Conservation (phyloP, 2,113 vertebrate genomes). For the Leptobrachium ailaonicum region DNA sequence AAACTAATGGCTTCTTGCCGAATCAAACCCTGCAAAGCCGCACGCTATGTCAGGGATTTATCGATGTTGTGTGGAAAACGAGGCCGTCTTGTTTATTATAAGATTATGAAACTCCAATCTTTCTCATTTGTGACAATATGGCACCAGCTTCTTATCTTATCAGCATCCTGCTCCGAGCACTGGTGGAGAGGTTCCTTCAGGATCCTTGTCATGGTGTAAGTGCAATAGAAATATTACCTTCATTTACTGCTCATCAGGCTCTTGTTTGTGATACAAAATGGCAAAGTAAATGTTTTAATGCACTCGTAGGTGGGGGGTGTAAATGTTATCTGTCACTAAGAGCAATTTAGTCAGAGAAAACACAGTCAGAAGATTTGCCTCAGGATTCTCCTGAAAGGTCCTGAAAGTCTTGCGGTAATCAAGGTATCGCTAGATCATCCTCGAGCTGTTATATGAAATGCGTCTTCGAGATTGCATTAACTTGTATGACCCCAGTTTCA, state of each 20-base stretch:
- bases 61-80: background rate
- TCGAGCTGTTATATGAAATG: background rate
- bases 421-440: background rate
- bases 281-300: conserved; percentile 11
- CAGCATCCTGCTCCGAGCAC: background rate
- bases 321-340: background rate
- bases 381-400: conserved; percentile 2
- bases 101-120: background rate
- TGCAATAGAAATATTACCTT: background rate
- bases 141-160: background rate
- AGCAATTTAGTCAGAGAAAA: conserved; percentile 14
- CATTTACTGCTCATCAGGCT: conserved; percentile 7
- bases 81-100: background rate
- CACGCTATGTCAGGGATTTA: background rate
- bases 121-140: background rate
- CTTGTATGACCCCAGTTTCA: background rate
- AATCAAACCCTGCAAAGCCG: too few relatives aligned
- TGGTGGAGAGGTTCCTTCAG: background rate
- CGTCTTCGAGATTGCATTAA: conserved; percentile 1
- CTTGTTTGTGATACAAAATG: background rate
- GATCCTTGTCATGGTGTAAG: background rate
- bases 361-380: background rate
- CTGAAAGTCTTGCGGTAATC: conserved; percentile 1
- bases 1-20: too few relatives aligned
- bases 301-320: background rate